Base-by-base conservation (phyloP, 2,888 invertebrate genomes). In the Drosophila nr. perissopoda region DNA sequence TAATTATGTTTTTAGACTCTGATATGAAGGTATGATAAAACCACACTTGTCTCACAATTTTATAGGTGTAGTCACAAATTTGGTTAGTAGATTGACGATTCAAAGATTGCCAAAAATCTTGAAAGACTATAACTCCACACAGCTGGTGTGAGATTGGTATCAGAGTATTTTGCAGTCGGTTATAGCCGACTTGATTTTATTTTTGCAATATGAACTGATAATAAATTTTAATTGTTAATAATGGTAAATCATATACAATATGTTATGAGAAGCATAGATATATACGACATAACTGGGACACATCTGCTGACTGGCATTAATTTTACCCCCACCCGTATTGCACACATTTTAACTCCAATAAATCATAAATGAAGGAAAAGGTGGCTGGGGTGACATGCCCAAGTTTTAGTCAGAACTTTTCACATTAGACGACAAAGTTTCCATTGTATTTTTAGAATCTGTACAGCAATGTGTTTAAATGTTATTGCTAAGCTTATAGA, bases 311-410 rank as follows among this genome's bases (percentile, higher is more conserved):
- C 42, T 69, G 31, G 21, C 48, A 34, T 25, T 56, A 36, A 25
- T 33, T 52, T 51, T 40, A 21, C 16, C 21, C 16, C 45, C 29
- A 29, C 16, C 25, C 45, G 7, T 8, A 1, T 13, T 25, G 25
- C 42, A 48, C 61, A 64, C 80, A 80, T 82, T 87, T 87, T 83
- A 90, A 87, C 80, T 77, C 73, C 80, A 88, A 88, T 90, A 88
- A 87, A 90, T 90, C 87, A 87, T 82, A 88, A 81, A 51, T 36
- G 36, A 53, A 36, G 2, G 16, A 0, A 42, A 11, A 6, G 21
- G 21, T 49, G 53, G 21, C 18, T 40, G 18, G 48, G 38, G 18
- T 2, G n/a, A 8, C 21, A 33, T 29, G 45, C 13, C 11, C 36
- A 45, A 42, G 21, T 25, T 31, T 53, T 33, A 40, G 48, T 29